Evolutionary conservation across 2,113 vertebrate genomes (phyloP), one percentile per base, ranked within the genome.

Genomic region (Forbesichthys papilliferus): DNA sequence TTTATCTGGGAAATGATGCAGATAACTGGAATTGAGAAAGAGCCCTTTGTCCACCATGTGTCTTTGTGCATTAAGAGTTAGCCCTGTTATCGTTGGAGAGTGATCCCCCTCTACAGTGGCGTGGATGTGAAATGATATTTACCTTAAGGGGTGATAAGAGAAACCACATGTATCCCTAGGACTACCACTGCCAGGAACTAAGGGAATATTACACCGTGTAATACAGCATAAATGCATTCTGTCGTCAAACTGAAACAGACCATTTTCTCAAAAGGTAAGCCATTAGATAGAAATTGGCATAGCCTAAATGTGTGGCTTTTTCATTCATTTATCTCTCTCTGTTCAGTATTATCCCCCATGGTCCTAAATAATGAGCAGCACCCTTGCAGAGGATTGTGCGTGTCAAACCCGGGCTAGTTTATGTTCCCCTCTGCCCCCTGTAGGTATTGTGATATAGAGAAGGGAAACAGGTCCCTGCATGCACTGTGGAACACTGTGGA

Each of bases 371-470:
- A 55, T 42, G 72, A 66, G 34, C 61, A 33, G 34, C 20, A 20
- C 20, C 20, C 20, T 20, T 20, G 20, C 68, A 52, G 58, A 69
- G 48, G 57, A 67, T 76, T 74, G 80, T 74, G 78, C 72, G 10
- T 73, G 83, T 81, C 78, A 75, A 66, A 66, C 60, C 49, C 13
- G 52, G 42, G 20, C 20, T 20, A 20, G 0, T 88, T 88, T 78
- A 87, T 80, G 82, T 80, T 78, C 20, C 20, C 20, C 20, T 20
- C 72, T 84, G 78, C 78, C 77, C 83, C 78, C 86, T 75, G 75
- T 79, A 85, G 82, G 73, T 61, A 61, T 79, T 36, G 79, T 80
- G 86, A 86, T 89, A 86, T 86, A 82, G n/a, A 73, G 70, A 70
- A 48, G 14, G 48, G 64, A 55, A 8, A 54, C 46, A 48, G 55